A percentile compares a stretch with the other conserved stretches of the same genome.
Conservation (phyloP, 2,888 invertebrate species). For the Eupithecia inturbata region DNA sequence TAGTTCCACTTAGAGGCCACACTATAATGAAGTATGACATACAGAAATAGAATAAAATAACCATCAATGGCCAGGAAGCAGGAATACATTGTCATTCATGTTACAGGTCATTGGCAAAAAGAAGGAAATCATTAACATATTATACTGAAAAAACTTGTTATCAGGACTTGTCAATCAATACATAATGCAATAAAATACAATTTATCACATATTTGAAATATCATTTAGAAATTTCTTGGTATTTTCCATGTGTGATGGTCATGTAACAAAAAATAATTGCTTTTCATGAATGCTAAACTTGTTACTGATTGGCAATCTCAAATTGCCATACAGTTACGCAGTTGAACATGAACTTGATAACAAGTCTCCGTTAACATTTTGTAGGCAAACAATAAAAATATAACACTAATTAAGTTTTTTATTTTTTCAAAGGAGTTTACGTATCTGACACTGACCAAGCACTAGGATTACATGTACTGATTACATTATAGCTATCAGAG, state of each 20-base stretch:
- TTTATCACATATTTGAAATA: conserved; percentile 1
- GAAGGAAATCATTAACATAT: neutral
- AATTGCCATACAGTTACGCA: conserved; percentile 19
- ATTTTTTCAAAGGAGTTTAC: neutral
- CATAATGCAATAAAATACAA: neutral
- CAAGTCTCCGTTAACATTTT: conserved; percentile 1
- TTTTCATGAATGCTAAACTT: conserved; percentile 24
- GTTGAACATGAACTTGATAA: conserved; percentile 27
- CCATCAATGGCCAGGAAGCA: neutral
- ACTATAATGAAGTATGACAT: too few relatives aligned
- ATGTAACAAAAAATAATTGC: conserved; percentile 13
- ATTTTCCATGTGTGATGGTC: conserved; percentile 19
- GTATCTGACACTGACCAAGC: neutral
- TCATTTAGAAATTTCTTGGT: conserved; percentile 10
- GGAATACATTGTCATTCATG: neutral
- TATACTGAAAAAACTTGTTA: neutral
- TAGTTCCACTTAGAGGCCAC: too few relatives aligned
- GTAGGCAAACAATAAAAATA: neutral
- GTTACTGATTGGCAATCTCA: conserved; percentile 31
- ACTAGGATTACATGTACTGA: neutral
- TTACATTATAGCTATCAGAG: neutral
- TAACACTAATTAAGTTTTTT: neutral
- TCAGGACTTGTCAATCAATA: neutral
- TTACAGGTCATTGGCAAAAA: neutral
- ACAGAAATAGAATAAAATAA: neutral